Evolutionary conservation across 64 coral and sea anemone genomes (phyloP), one percentile per base, ranked within the genome.

Genomic region (Pachyseris speciosa): DNA sequence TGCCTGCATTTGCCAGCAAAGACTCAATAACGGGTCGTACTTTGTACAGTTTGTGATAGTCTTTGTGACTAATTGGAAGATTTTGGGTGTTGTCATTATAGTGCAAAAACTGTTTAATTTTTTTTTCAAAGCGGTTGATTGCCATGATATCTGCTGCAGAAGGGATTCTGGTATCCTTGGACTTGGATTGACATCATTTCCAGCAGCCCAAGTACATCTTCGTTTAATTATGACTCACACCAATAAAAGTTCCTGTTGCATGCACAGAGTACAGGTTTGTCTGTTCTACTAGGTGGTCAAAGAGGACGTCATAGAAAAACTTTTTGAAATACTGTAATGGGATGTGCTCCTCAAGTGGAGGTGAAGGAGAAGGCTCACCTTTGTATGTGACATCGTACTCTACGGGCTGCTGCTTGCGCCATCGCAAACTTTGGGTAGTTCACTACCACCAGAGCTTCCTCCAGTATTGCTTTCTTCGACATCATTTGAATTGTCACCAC

Each of bases 91-190:
- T 65, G 25, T 65, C 61, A 65, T 65, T 32, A 30, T 27, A 26
- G 64, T 84, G 80, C 29, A 84, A 43, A 53, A 36, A 84, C 57
- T 84, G 80, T 43, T 84, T 84, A 4, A 84, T 58, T 43, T 84
- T 84, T 53, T 84, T n/a, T n/a, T n/a, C 80, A 84, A 84, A 84
- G 11, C 80, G 57, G 39, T 84, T 84, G 28, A 80, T 60, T 38
- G 15, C n/a, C 55, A 84, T 59, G 27, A 60, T 32, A 63, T 84
- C 33, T 37, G 80, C 49, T 13, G 64, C 60, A 37, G 42, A 31
- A 61, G 80, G 80, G 29, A 84, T 25, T 57, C 78, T 31, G 31
- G 55, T 61, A 22, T 84, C 80, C 22, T n/a, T 61, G 5, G 7
- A 36, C 80, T 57, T 64, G 19, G 22, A 84, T 59, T 36, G 51